Base-by-base conservation (phyloP, 2,113 vertebrate species). In the Chelonoidis abingdonii region DNA sequence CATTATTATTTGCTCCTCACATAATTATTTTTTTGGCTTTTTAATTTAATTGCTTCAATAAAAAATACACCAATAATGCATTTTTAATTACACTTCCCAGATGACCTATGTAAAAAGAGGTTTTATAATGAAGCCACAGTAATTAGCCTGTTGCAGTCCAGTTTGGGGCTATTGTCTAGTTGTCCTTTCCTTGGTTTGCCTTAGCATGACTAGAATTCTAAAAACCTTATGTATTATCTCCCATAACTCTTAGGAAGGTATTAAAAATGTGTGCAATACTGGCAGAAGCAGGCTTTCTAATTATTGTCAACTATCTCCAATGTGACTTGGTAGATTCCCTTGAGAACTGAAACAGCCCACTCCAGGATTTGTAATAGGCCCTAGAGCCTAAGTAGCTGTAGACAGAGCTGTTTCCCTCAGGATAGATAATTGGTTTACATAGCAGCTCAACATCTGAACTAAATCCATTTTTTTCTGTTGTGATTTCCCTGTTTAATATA, bases 21-120 rank as follows among this genome's bases (percentile, higher is more conserved):
- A 98, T 99, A 99, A 99, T 99, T 99, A 98, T 99, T 99, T 98
- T 99, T 99, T 99, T 97, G 54, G 97, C 98, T 99, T 99, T 99
- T 99, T 99, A 99, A 98, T 99, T 99, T 99, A 99, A 99, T 99
- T 99, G 99, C 99, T 98, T 99, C 99, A 99, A 99, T 99, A 99
- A 99, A 99, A 98, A 99, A 98, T 98, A 99, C 98, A 99, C 99
- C 98, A 99, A 99, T 99, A 99, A 99, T 98, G 99, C 98, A 99
- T 99, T 99, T 99, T 99, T 99, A 99, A 99, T 99, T 99, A 99
- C 98, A 99, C 98, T 99, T 99, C 99, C 98, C 98, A 98, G 98
- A 98, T 99, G 99, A 99, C 99, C 99, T 99, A 99, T 99, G 99
- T 98, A 98, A 98, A 99, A 99, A 99, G 99, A 98, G 98, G 98